phyloP scores from a whole-genome alignment of 2,113 vertebrate genomes.

The Ptyas mucosa region DNA sequence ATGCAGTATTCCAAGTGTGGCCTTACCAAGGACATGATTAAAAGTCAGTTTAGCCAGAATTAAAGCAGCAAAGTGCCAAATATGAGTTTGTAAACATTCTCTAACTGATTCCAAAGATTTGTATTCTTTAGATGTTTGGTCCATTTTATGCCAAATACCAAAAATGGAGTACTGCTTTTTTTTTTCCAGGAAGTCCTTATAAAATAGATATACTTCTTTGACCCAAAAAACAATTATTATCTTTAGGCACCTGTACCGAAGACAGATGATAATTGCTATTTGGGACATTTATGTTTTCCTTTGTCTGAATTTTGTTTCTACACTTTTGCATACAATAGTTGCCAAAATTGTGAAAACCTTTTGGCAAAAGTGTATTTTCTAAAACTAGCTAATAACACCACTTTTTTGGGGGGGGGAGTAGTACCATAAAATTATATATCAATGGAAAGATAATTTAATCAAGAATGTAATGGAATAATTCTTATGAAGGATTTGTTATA shows the following conservation, averaged over 20 bases:
- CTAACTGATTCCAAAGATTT: neutral
- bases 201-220: neutral
- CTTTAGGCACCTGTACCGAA: too few relatives aligned
- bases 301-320: neutral
- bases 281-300: neutral
- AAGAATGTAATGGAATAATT: too few relatives aligned
- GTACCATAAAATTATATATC: too few relatives aligned
- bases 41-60: neutral
- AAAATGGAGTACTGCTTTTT: neutral
- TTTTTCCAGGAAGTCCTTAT: neutral
- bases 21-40: neutral
- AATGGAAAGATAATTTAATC: too few relatives aligned
- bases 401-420: too few relatives aligned
- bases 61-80: neutral
- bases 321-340: neutral
- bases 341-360: too few relatives aligned
- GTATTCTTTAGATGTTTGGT: neutral
- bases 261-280: neutral
- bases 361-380: too few relatives aligned
- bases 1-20: too few relatives aligned
- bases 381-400: too few relatives aligned
- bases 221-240: too few relatives aligned
- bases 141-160: neutral
- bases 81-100: neutral
- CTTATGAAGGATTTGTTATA: too few relatives aligned